Conservation (phyloP, 2,888 invertebrate genomes). For the Callimorpha dominula region DNA sequence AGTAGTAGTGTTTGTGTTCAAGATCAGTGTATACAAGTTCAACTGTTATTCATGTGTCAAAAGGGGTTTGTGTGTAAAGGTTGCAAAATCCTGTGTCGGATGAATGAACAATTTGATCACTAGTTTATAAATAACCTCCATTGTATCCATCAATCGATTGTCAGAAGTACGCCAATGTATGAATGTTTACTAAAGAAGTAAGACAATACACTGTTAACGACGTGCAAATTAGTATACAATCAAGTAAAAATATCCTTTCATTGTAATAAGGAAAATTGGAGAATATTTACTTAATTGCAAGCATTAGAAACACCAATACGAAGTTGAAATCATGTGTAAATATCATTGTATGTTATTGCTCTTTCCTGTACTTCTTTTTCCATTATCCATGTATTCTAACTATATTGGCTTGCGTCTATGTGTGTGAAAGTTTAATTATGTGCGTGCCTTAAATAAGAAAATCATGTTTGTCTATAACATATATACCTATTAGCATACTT, state of each 20-base stretch:
- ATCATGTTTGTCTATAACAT: no score
- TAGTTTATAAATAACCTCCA: background rate
- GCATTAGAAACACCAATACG: background rate
- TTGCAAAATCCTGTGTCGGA: background rate
- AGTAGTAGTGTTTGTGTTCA: background rate
- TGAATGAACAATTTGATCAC: background rate
- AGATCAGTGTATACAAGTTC: background rate
- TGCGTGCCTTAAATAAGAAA: no score
- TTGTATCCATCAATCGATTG: background rate
- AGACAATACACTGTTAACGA: background rate
- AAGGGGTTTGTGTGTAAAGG: background rate
- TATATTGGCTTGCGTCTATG: no score
- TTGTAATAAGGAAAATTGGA: no score
- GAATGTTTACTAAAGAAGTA: background rate
- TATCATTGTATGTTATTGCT: no score
- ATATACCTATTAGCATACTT: no score
- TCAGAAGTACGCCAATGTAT: background rate
- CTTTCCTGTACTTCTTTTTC: no score
- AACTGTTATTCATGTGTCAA: background rate
- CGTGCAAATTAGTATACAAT: no score
- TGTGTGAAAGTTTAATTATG: no score
- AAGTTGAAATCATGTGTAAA: no score
- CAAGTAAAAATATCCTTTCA: no score
- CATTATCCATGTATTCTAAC: no score
- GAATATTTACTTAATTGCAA: background rate